Evolutionary conservation across 2,113 vertebrate genomes (phyloP), one percentile per base, ranked within the genome.

Genomic region (Dipodomys ordii): DNA sequence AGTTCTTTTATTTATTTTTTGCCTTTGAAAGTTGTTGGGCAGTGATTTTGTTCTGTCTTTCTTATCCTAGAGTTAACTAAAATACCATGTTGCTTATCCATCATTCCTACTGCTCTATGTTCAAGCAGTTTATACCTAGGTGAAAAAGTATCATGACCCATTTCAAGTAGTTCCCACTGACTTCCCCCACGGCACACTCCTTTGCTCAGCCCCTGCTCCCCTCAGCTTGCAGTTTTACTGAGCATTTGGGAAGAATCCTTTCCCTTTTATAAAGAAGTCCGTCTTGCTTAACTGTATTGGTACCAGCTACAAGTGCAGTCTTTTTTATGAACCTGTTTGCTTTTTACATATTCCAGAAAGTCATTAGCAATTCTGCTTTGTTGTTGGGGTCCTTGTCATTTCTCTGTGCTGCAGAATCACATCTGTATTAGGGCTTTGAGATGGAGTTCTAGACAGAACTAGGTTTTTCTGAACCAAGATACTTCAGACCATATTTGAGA

Each of bases 271-370:
- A 57, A 84, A 35, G 16, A 65, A 44, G 71, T 13, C 44, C 71
- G 7, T 78, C 44, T 95, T 80, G 53, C 53, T 74, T 32, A n/a
- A 77, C 73, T 44, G 1, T 80, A 28, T 68, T 93, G 57, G 67
- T 57, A 57, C 2, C 73, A 67, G 23, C 12, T 74, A 12, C 20
- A 72, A 19, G 60, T 44, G 5, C 18, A 27, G 7, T 67, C 32
- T 72, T 94, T 68, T 90, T 28, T 84, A 19, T 90, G 68, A 92
- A 62, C 2, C 18, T 92, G 27, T 69, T 90, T 81, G 77, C 8
- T 46, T 90, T 80, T 67, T 73, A 86, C 7, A 77, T 16, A 82
- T 88, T 57, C 25, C 60, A 77, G 53, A 91, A 88, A 77, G 62
- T 93, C 23, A 72, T 73, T 53, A 71, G 28, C 32, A 22, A 44